Percentiles rank a stretch among this genome's conserved stretches.
phyloP scores from a whole-genome alignment of 2,113 vertebrate genomes.

The Passer domesticus region DNA sequence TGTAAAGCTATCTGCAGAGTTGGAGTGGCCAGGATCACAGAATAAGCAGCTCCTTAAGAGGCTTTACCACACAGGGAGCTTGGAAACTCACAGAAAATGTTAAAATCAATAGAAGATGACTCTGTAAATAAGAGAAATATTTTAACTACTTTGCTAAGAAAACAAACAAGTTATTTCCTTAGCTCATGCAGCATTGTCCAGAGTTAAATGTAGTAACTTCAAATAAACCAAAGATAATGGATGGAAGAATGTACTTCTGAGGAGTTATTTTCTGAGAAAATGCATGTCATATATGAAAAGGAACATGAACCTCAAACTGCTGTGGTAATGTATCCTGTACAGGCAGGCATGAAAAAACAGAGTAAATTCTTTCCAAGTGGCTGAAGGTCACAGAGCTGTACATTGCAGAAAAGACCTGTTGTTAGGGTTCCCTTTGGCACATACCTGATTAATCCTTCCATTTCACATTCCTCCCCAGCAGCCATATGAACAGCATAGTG shows the following conservation, averaged over 20 bases:
- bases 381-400: not conserved
- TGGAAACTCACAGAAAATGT: not conserved
- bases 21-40: not conserved
- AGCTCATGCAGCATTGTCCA: not conserved
- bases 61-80: not conserved
- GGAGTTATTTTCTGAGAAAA: conserved; percentile 11
- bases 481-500: not conserved
- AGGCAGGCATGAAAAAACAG: not conserved
- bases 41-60: not conserved
- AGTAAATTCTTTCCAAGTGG: not conserved
- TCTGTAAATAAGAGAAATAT: not conserved
- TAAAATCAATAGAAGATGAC: not conserved
- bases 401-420: not conserved
- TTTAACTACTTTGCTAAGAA: not conserved
- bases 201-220: not conserved
- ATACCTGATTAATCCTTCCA: not conserved
- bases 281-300: not conserved
- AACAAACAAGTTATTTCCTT: not conserved
- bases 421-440: not conserved
- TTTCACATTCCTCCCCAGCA: not conserved
- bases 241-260: not conserved
- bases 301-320: not conserved
- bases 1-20: not conserved
- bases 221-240: not conserved
- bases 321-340: not conserved